Evolutionary conservation across 30 jellyfish, hydroid and myxozoan species (phyloP), one percentile per base, ranked within the genome.

Genomic region (Aurelia coerulea): DNA sequence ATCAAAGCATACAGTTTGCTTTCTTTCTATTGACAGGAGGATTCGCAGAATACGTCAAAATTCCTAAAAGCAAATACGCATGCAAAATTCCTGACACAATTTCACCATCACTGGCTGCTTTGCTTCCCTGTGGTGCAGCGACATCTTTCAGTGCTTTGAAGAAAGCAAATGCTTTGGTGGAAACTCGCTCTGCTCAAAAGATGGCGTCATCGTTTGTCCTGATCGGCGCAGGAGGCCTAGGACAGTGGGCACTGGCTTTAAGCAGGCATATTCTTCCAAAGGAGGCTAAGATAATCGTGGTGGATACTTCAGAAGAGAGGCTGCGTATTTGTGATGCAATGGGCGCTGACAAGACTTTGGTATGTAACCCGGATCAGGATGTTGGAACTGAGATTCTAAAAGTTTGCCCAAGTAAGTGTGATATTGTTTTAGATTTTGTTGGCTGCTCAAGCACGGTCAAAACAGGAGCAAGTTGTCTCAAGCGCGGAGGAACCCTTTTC

Each of bases 401-500:
- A 10, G 65, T 41, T 11, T 33, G 42, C 29, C 59, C 59, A 32
- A 41, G 79, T 68, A 68, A 68, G 59, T 33, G 23, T 32, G 79
- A 68, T 68, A 19, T 68, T 33, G 79, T 68, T 17, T 68, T 68
- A 68, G 79, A 68, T 68, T 68, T 68, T 68, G 79, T 68, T 33
- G 79, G 79, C 12, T 68, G 5, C 29, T n/a, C 79, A 6, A 32
- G 16, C 19, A 68, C 59, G 15, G 23, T 68, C 10, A n/a, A 41
- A 33, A 68, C 10, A 8, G 79, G 59, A 32, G 79, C 35, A 17
- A 33, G 23, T 16, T 68, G 79, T 68, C 59, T 68, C 2, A 68
- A 68, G 14, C 59, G 59, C 18, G 79, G 59, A 19, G 79, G 79
- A 8, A 68, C 79, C 29, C 23, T 32, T 9, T 16, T 68, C 3